Base-by-base conservation (phyloP, 2,113 vertebrate genomes). In the Rhinoderma darwinii region DNA sequence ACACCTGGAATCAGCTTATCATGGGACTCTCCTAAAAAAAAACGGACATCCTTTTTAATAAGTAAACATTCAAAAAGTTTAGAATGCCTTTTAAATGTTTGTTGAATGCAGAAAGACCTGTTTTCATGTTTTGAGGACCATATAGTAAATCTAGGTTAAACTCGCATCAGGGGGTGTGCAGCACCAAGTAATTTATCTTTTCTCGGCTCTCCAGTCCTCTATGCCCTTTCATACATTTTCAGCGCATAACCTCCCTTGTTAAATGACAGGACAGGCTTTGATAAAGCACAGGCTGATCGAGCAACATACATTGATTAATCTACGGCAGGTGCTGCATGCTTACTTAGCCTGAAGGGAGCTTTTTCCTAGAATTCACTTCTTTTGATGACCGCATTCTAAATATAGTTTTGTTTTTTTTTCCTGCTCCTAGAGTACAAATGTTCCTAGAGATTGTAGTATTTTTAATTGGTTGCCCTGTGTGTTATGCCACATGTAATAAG, bases 241-340 rank as follows among this genome's bases (percentile, higher is more conserved):
- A 84, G 27, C 43, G 20, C 41, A 56, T 63, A 56, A 63, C 35
- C 72, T 84, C 50, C 72, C 54, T 61, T 56, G n/a, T 39, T 77
- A 61, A 84, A 84, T 84, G 83, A 84, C 83, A 44, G 83, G 32
- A 59, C 25, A 44, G 83, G 83, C 83, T 84, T 84, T 84, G 83
- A 84, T 84, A 68, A 84, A 84, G 82, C 82, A 56, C 68, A 51
- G 47, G 82, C 30, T 39, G 63, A 76, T 76, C 54, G 30, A 75
- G 47, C 25, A 27, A 32, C 68, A 74, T 51, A 84, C 32, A 84
- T 59, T 84, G 82, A 74, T 73, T 84, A 84, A 84, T 84, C 68
- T 84, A 74, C 75, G 54, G 66, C 47, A 41, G 51, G 83, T 56
- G 44, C 70, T 59, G n/a, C 56, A 39, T 63, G 72, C 73, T 35